phyloP scores from a whole-genome alignment of 2,113 vertebrate species.

The Psettodes erumei region DNA sequence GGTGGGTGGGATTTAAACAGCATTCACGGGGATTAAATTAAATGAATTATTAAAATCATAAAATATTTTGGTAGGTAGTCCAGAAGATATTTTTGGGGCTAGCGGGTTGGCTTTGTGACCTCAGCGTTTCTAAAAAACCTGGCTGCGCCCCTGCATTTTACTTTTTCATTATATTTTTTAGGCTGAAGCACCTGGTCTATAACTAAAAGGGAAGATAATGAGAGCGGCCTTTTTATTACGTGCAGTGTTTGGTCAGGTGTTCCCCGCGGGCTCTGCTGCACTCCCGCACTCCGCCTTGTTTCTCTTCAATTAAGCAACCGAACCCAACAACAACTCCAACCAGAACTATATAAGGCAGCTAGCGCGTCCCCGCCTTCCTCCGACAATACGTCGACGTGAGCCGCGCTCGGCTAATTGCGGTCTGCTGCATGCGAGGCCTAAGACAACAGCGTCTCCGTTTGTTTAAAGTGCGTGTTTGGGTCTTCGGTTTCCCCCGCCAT shows the following conservation, averaged over 20 bases:
- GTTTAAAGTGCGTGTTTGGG: conserved; percentile 71
- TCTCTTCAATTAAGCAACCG: conserved; percentile 24
- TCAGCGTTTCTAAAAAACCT: conserved; percentile 1
- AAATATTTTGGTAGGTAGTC: not conserved
- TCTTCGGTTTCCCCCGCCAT: conserved; percentile 67
- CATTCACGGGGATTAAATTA: not conserved
- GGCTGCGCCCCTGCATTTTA: not conserved
- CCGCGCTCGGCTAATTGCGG: conserved; percentile 60
- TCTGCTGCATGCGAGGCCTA: conserved; percentile 57
- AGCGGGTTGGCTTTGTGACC: not conserved
- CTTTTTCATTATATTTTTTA: not conserved
- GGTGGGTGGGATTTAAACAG: too few relatives aligned
- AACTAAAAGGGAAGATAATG: conserved; percentile 9
- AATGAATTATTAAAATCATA: not conserved
- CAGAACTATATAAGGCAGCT: conserved; percentile 3
- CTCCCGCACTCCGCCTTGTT: not conserved
- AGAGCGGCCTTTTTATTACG: not conserved
- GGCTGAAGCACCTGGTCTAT: not conserved
- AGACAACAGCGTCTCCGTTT: conserved; percentile 69
- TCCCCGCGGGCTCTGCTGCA: conserved; percentile 1
- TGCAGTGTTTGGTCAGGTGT: conserved; percentile 56
- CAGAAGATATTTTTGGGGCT: not conserved
- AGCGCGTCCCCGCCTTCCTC: conserved; percentile 49
- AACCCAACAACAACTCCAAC: conserved; percentile 28
- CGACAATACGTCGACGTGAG: conserved; percentile 61